Evolutionary conservation across 2,113 vertebrate species (phyloP).

Genomic region (Clarias macrocephalus): DNA sequence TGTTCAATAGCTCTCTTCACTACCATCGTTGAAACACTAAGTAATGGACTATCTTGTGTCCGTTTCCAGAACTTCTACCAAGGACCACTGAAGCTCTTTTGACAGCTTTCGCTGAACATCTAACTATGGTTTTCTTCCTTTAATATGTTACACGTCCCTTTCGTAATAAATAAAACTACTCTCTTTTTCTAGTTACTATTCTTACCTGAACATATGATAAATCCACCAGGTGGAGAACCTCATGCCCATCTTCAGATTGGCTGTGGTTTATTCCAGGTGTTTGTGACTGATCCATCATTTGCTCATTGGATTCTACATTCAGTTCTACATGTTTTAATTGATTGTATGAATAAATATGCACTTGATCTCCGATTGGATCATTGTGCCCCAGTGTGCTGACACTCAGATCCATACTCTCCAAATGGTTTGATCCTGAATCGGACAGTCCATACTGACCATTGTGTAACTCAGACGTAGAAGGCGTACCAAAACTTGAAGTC

Average conservation of each 20-base stretch:
- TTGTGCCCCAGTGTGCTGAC: background rate
- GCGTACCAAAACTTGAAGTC: background rate
- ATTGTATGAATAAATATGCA: background rate
- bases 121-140: background rate
- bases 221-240: conserved; percentile 31
- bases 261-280: background rate
- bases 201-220: conserved; percentile 47
- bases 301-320: background rate
- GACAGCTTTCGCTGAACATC: background rate
- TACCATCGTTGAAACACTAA: background rate
- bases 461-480: background rate
- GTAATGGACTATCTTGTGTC: background rate
- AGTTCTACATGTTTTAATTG: background rate
- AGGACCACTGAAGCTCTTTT: background rate
- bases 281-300: conserved; percentile 2
- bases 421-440: conserved; percentile 5
- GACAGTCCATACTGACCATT: conserved; percentile 1
- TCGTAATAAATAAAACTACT: background rate
- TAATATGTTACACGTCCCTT: background rate
- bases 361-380: conserved; percentile 10
- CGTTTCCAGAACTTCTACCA: background rate
- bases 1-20: background rate
- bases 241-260: conserved; percentile 4
- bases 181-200: background rate
- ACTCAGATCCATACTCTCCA: conserved; percentile 10